phyloP scores from a whole-genome alignment of 2,888 invertebrate genomes.

The Taenaris catops region DNA sequence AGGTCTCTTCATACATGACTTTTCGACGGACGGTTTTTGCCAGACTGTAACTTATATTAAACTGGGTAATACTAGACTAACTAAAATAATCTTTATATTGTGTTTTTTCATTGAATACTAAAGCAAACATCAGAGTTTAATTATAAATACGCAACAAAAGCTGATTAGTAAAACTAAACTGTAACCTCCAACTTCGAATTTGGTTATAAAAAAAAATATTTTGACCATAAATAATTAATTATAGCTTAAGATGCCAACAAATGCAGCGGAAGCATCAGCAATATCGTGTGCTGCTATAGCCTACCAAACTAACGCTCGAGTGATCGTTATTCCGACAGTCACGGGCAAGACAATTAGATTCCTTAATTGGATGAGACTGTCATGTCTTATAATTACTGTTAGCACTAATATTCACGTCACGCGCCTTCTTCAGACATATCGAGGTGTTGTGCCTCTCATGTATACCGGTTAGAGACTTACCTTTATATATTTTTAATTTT shows the following conservation, averaged over 20 bases:
- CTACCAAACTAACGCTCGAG: conserved; percentile 41
- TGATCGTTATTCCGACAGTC: conserved; percentile 83
- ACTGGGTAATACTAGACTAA: too few relatives aligned
- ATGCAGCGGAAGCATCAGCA: conserved; percentile 52
- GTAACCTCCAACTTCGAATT: too few relatives aligned
- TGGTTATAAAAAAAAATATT: background rate
- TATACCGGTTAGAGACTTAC: conserved; percentile 48
- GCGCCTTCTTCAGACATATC: conserved; percentile 80
- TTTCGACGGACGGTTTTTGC: too few relatives aligned
- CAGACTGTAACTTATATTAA: too few relatives aligned
- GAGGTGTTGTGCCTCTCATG: conserved; percentile 81
- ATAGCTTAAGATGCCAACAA: conserved; percentile 46
- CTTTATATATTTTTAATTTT: too few relatives aligned
- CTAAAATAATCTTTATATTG: too few relatives aligned
- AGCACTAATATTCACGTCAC: conserved; percentile 77
- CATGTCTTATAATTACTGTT: conserved; percentile 83
- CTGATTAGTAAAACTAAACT: too few relatives aligned
- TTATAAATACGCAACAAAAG: too few relatives aligned
- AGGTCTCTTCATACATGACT: too few relatives aligned
- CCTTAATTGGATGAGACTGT: conserved; percentile 81
- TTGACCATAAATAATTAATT: too few relatives aligned
- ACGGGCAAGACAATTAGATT: conserved; percentile 79
- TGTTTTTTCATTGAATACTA: too few relatives aligned
- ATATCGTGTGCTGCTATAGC: conserved; percentile 42
- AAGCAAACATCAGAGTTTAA: too few relatives aligned